Base-by-base conservation (phyloP, 2,888 invertebrate species). In the Congeria kusceri region DNA sequence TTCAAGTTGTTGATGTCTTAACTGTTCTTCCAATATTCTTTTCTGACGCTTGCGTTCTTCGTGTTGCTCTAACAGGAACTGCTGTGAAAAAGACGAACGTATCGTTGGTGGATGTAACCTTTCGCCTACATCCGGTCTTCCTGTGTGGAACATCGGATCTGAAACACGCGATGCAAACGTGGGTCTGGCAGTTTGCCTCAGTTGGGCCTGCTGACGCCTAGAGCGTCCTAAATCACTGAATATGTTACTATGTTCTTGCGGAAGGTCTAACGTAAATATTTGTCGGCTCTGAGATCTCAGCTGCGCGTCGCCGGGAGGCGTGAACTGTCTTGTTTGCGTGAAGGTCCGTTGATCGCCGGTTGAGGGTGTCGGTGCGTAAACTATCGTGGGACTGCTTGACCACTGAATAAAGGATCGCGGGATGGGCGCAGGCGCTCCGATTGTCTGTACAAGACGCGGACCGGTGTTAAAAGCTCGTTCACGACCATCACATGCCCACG, bases 401-500 rank as follows among this genome's bases (percentile, higher is more conserved):
- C 71, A 72, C 1, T 63, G 64, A 18, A 72, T 72, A 47, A 72
- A 80, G 29, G 80, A 76, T 56, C 62, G 47, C 20, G 71, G 71
- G 9, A 62, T 23, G 11, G 75, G 71, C 9, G 72, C 53, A 27
- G 66, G 68, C 57, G 62, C 53, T 25, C 58, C 62, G 3, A 63
- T 65, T 39, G 68, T 63, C 53, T 47, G 72, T 15, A 64, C 66
- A 5, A 76, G 47, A 0, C 57, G 27, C 27, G 71, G 58, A 9
- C 76, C 68, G 18, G 47, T 61, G 27, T 67, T 47, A 23, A 67
- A 70, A 15, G 25, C 32, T 63, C 73, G 69, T 44, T 75, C 81
- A 25, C 70, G 72, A 18, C 79, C 79, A 49, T 83, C 69, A 68
- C 91, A 91, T 62, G 86, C 78, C 90, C 91, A 92, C 5, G 89